phyloP scores from a whole-genome alignment of 1,140 invertebrate species.

The Sycophila sp. region DNA sequence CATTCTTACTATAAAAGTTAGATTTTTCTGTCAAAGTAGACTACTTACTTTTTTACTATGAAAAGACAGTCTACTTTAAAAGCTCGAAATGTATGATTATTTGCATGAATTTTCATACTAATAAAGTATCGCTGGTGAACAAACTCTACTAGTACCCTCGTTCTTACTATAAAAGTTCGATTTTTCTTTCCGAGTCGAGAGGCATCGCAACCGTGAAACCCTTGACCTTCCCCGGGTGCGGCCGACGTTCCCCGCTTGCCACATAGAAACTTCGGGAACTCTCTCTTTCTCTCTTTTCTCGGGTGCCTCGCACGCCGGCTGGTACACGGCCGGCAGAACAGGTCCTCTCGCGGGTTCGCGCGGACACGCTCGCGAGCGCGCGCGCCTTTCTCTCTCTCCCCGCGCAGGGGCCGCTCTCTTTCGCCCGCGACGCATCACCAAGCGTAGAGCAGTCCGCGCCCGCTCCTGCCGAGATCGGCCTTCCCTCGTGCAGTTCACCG shows the following conservation, averaged over 20 bases:
- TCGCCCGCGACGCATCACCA: neutral
- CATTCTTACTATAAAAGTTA: no score
- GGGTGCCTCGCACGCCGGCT: no score
- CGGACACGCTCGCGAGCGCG: neutral
- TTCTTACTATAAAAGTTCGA: neutral
- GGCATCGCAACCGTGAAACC: no score
- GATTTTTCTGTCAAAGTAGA: no score
- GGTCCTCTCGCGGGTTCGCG: neutral
- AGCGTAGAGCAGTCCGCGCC: neutral
- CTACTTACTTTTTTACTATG: no score
- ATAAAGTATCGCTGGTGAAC: no score
- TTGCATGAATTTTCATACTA: no score
- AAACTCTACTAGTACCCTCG: no score
- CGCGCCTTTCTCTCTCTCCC: neutral
- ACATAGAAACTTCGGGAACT: conserved; percentile 12
- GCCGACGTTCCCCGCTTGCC: neutral
- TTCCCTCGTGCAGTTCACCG: neutral
- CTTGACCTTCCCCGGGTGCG: conserved; percentile 23
- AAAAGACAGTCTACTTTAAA: no score
- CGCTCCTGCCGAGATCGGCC: no score
- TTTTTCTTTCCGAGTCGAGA: no score
- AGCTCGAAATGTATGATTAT: no score
- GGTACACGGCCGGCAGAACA: conserved; percentile 4
- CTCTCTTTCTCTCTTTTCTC: neutral
- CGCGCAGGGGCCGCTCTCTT: neutral